phyloP scores from a whole-genome alignment of 2,888 invertebrate genomes.

The Ophion obscuratus region DNA sequence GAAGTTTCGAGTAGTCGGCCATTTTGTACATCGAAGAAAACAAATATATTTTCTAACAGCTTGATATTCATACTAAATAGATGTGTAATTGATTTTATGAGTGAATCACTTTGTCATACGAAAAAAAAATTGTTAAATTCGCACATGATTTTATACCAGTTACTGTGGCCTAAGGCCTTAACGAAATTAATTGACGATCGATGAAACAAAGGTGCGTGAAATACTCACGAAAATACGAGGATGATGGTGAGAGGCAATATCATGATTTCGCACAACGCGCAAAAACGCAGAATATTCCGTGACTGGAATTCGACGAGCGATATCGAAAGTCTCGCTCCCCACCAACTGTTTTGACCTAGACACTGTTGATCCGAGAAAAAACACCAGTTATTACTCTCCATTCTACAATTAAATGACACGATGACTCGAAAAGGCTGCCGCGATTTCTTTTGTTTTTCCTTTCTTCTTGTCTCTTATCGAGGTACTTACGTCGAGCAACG shows the following conservation, averaged over 20 bases:
- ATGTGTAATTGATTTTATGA: too few species aligned
- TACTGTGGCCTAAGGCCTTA: background rate
- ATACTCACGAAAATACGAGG: conserved; percentile 93
- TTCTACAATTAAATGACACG: conserved; percentile 50
- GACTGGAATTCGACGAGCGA: conserved; percentile 96
- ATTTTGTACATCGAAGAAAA: too few species aligned
- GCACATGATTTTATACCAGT: too few species aligned
- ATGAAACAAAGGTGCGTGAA: background rate
- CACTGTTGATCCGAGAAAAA: conserved; percentile 86
- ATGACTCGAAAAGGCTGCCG: background rate
- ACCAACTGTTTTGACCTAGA: conserved; percentile 96
- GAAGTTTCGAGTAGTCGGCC: too few species aligned
- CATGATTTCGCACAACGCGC: conserved; percentile 97
- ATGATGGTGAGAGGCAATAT: conserved; percentile 93
- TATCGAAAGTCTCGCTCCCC: conserved; percentile 94
- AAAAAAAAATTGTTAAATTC: too few species aligned
- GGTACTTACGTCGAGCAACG: conserved; percentile 94
- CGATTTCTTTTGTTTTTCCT: conserved; percentile 5
- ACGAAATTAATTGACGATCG: background rate
- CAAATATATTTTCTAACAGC: too few species aligned
- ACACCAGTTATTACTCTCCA: conserved; percentile 57
- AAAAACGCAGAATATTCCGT: conserved; percentile 93
- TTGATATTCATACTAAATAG: too few species aligned
- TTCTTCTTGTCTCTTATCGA: conserved; percentile 1
- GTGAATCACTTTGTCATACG: too few species aligned